Evolutionary conservation across 2,797 vertebrate genomes (phyloP), one percentile per base, ranked within the genome.

Genomic region (Mustela erminea): DNA sequence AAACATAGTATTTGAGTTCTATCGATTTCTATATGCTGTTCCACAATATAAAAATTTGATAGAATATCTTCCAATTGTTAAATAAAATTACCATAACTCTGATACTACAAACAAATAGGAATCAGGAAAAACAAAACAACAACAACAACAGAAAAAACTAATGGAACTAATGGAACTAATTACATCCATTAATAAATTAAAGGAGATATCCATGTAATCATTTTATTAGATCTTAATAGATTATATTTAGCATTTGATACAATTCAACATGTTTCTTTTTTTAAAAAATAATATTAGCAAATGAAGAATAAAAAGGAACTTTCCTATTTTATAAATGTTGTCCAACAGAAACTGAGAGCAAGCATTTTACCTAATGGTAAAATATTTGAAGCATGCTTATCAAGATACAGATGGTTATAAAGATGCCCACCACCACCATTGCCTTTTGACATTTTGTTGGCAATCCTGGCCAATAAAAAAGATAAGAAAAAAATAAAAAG

Each of bases 121-220:
- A 74, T 46, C 38, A 68, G 7, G 18, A 84, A 95, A 82, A 74
- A 8, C 14, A 32, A 64, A 64, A 64, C 62, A 64, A 64, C 56
- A 56, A 68, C 70, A 25, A 64, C 56, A 88, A n/a, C n/a, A n/a
- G n/a, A n/a, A n/a, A n/a, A n/a, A n/a, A n/a, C n/a, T n/a, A n/a
- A n/a, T n/a, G n/a, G n/a, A n/a, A n/a, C n/a, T n/a, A n/a, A 64
- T 43, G 27, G 18, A 49, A 49, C 9, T 27, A 43, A 49, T 49
- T 49, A 56, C 2, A 35, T 60, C 93, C 74, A 38, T 52, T 62
- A 78, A 23, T 83, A 95, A 95, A 80, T 64, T 66, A 91, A 95
- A 72, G 18, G 20, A 41, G 3, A 64, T 3, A 17, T 41, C 56
- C 58, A 72, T 21, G 29, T 38, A 64, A 74, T 35, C 64, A 60